phyloP scores from a whole-genome alignment of 1,140 invertebrate genomes.

The Drosophila ercepeae region DNA sequence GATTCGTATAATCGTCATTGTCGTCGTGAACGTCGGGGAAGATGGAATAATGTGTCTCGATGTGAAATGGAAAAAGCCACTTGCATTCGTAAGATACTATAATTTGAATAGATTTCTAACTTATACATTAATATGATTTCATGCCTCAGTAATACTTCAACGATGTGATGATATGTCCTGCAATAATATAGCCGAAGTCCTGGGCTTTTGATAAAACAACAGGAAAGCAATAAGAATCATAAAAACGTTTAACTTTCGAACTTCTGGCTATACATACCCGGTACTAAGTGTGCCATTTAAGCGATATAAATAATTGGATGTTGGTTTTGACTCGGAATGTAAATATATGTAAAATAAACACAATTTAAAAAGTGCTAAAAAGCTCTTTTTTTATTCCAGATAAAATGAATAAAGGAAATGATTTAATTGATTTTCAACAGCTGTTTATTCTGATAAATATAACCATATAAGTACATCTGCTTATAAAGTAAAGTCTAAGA shows the following conservation, averaged over 20 bases:
- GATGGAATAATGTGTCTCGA: conserved; percentile 29
- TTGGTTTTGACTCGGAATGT: no score
- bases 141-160: conserved; percentile 7
- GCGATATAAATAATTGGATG: no score
- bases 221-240: not conserved
- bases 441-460: not conserved
- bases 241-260: no score
- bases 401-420: not conserved
- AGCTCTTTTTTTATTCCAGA: not conserved
- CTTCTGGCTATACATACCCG: no score
- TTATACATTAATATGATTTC: not conserved
- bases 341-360: no score
- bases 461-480: not conserved
- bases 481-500: not conserved
- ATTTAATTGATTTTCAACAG: not conserved
- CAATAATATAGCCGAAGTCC: conserved; percentile 17
- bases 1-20: conserved; percentile 33
- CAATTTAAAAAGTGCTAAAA: not conserved
- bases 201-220: conserved; percentile 2
- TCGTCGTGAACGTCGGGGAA: conserved; percentile 10
- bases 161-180: conserved; percentile 40
- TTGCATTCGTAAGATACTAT: conserved; percentile 19
- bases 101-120: not conserved
- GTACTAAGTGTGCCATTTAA: no score
- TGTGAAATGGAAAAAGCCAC: conserved; percentile 50